A percentile compares a stretch with the other conserved stretches of the same genome.
Evolutionary conservation across 2,113 vertebrate species (phyloP).

Genomic region (Limnothrissa miodon): DNA sequence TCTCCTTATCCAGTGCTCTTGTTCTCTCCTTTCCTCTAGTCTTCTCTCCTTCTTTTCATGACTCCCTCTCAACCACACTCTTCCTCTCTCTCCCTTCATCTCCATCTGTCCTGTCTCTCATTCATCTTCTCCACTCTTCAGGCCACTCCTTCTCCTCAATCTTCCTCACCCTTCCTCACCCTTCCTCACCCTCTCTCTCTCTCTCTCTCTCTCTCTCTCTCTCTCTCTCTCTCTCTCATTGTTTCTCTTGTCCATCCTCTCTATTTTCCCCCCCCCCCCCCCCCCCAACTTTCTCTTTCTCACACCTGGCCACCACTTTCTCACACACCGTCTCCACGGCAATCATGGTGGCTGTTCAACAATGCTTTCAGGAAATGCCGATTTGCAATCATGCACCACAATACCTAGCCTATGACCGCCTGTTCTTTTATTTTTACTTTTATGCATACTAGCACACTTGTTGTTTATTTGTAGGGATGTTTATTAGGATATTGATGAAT

Average conservation of each 20-base stretch:
- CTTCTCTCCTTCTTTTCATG: neutral
- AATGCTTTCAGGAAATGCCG: too few relatives aligned
- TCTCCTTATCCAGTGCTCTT: too few relatives aligned
- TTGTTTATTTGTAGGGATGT: too few relatives aligned
- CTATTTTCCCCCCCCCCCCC: constrained; percentile 46
- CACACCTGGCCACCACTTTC: neutral
- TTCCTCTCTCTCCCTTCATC: neutral
- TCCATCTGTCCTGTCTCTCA: too few relatives aligned
- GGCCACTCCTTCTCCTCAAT: neutral
- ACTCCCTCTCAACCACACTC: neutral
- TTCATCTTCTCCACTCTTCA: too few relatives aligned
- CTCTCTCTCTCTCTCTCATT: constrained; percentile 54
- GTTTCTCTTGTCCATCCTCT: constrained; percentile 60
- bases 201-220: constrained; percentile 55
- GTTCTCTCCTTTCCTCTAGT: neutral
- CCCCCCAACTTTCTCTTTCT: neutral
- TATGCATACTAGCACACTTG: too few relatives aligned
- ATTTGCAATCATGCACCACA: neutral
- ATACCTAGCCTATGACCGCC: neutral
- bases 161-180: neutral
- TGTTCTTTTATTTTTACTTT: neutral
- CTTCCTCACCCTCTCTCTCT: constrained; percentile 39
- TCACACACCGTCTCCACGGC: neutral
- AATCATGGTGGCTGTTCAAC: too few relatives aligned
- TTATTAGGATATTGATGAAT: too few relatives aligned